A percentile compares a stretch with the other conserved stretches of the same genome.
Evolutionary conservation across 2,797 vertebrate genomes (phyloP).

Genomic region (Emys orbicularis): DNA sequence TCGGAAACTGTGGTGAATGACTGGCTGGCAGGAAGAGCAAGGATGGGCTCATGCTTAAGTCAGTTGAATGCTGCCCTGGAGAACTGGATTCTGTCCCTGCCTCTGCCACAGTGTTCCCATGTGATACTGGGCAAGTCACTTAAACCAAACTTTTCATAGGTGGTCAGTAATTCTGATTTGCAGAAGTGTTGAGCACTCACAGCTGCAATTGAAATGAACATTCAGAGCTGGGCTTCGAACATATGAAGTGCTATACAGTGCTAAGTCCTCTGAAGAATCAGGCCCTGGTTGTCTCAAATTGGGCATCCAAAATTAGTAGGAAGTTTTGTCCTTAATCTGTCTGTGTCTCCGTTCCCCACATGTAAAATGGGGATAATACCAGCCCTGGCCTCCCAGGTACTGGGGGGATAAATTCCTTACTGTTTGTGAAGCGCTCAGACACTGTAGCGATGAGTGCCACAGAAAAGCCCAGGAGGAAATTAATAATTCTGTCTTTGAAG

Average conservation of each 20-base stretch:
- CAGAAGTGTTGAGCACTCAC: neutral
- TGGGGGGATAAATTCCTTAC: neutral
- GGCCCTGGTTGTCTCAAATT: neutral
- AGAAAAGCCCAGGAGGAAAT: neutral
- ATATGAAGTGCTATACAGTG: neutral
- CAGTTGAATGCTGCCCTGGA: no score
- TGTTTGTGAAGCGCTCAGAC: neutral
- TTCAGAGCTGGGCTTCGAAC: neutral
- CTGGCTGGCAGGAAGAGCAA: no score
- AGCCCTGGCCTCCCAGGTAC: neutral
- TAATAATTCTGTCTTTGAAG: neutral
- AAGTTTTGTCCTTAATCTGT: neutral
- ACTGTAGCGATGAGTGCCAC: neutral
- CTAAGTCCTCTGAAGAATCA: neutral
- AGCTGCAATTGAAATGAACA: neutral
- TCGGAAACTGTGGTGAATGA: no score
- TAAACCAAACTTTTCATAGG: no score
- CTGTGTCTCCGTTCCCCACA: neutral
- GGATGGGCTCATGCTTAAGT: no score
- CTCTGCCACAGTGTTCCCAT: no score
- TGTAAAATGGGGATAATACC: neutral
- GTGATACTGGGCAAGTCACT: no score
- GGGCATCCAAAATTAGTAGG: neutral
- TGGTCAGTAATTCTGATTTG: neutral
- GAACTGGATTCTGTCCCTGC: no score